Evolutionary conservation across 2,113 vertebrate genomes (phyloP).

Genomic region (Pygoscelis antarcticus): DNA sequence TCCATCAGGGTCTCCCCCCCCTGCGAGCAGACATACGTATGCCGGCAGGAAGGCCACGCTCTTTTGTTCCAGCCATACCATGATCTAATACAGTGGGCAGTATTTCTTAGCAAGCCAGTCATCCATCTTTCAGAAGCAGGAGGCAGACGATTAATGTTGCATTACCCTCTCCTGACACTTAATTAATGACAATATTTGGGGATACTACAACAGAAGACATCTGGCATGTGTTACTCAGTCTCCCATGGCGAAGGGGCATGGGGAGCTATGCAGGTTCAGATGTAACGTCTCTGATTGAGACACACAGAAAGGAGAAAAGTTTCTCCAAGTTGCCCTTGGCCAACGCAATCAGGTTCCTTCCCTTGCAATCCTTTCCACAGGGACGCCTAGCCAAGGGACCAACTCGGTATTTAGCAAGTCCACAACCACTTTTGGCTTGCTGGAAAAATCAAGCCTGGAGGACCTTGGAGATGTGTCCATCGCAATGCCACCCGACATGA

Average conservation of each 20-base stretch:
- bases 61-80: conserved; percentile 15
- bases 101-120: neutral
- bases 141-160: neutral
- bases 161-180: neutral
- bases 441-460: neutral
- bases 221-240: rapidly evolving
- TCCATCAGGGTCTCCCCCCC: neutral
- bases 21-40: rapidly evolving
- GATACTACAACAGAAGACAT: neutral
- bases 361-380: neutral
- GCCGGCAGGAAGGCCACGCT: neutral
- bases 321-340: neutral
- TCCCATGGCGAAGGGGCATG: rapidly evolving
- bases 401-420: neutral
- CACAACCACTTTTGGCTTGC: neutral
- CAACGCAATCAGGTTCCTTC: neutral
- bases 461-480: neutral
- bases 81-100: neutral
- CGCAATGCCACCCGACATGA: rapidly evolving
- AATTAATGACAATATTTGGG: neutral
- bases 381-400: neutral
- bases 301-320: neutral
- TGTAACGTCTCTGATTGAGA: neutral
- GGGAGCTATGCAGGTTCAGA: rapidly evolving
- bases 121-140: neutral